Base-by-base conservation (phyloP, 2,797 vertebrate genomes). In the Phoxinus dragarum region DNA sequence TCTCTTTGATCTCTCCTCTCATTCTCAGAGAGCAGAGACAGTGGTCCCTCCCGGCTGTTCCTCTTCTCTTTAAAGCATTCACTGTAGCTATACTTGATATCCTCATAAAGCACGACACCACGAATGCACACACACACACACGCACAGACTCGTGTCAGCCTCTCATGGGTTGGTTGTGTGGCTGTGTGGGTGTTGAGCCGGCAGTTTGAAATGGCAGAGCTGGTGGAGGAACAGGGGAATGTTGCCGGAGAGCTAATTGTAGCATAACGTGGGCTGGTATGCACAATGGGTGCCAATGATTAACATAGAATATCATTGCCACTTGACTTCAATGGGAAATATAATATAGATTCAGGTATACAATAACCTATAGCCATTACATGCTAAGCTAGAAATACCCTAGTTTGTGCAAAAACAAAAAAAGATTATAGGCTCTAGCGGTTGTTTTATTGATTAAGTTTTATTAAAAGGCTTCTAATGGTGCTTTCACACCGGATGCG, bases 1-100 rank as follows among this genome's bases (percentile, higher is more conserved):
- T 64, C 73, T 52, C 89, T 88, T 88, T 87, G 86, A 88, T 88
- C 89, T 89, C 86, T 31, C 52, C 64, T 89, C 87, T 90, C 84
- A 80, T 90, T 90, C 92, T 88, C 88, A 89, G 83, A 88, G 92
- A 92, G 90, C 92, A 94, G 92, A 94, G 93, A 93, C 94, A 93
- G 91, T 92, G 91, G 94, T 93, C 94, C 91, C 92, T 91, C 89
- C 87, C 89, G 90, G 91, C 94, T 94, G 91, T 93, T 94, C 94
- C 91, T 91, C 92, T 91, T 94, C 94, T 93, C 93, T 94, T 95
- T 94, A 94, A 89, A 92, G 88, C 91, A 84, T 89, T 90, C 90
- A 89, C 91, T 93, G 92, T 90, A 93, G 93, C 90, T 93, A 94
- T 93, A 94, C 93, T 94, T 94, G 85, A 93, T 94, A 91, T 93